Conservation (phyloP, 1,140 invertebrate species). For the Bilobella aurantiaca region DNA sequence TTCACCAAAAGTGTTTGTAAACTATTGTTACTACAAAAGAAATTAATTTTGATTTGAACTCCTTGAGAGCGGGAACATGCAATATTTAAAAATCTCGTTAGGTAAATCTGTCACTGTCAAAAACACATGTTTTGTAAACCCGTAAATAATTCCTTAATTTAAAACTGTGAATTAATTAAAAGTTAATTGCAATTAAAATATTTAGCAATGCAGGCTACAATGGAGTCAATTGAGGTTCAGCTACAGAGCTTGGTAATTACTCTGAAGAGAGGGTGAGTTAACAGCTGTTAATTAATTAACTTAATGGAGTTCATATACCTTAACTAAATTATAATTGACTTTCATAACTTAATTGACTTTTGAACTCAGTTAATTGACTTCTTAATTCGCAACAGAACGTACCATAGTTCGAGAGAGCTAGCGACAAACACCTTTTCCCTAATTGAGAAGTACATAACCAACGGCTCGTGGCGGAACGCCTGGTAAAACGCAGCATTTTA, state of each 20-base stretch:
- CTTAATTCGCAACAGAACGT: not conserved
- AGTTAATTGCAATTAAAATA: not conserved
- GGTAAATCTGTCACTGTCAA: no score
- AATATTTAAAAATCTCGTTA: no score
- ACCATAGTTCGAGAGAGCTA: constrained; percentile 22
- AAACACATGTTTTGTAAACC: no score
- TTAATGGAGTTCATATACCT: no score
- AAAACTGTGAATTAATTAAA: constrained; percentile 1
- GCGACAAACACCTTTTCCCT: constrained; percentile 23
- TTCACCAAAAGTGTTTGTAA: no score
- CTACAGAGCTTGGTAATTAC: constrained; percentile 20
- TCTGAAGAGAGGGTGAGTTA: constrained; percentile 25
- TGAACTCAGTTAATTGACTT: not conserved
- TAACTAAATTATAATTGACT: not conserved
- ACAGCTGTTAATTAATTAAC: no score
- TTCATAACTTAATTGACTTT: not conserved
- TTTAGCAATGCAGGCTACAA: not conserved
- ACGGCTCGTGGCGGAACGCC: constrained; percentile 25
- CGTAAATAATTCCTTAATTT: no score
- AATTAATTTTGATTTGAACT: no score
- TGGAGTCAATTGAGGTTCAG: constrained; percentile 3
- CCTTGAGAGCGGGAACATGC: no score
- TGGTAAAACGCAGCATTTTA: constrained; percentile 12
- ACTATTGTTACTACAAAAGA: no score
- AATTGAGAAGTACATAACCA: constrained; percentile 29